Conservation (phyloP, 2,797 vertebrate species). For the Platalea minor region DNA sequence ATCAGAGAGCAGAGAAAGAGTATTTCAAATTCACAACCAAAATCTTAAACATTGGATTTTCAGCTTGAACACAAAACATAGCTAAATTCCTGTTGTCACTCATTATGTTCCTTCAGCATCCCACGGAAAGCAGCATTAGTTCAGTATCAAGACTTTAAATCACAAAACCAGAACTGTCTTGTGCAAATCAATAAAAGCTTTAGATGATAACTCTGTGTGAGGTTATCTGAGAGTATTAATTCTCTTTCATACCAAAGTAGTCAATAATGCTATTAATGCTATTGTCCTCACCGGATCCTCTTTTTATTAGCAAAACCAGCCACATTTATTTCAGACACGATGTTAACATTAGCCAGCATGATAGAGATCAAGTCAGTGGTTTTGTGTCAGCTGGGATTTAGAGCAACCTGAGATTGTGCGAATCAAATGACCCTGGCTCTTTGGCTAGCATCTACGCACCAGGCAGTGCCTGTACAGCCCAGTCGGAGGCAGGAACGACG, state of each 20-base stretch:
- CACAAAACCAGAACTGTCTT: slow-evolving; percentile 12
- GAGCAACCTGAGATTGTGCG: background rate
- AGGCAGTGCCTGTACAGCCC: background rate
- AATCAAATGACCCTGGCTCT: background rate
- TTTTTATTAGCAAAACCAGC: slow-evolving; percentile 44
- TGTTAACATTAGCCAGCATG: slow-evolving; percentile 1
- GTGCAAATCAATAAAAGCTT: slow-evolving; percentile 51
- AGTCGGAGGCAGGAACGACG: background rate
- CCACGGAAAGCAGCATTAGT: background rate
- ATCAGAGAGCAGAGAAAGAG: background rate
- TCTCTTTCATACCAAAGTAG: background rate
- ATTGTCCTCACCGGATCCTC: background rate
- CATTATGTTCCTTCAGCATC: background rate
- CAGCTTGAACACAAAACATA: slow-evolving; percentile 1
- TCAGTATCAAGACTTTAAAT: slow-evolving; percentile 6
- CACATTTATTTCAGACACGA: slow-evolving; percentile 19
- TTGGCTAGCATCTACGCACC: background rate
- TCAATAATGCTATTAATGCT: slow-evolving; percentile 30
- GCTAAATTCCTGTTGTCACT: background rate
- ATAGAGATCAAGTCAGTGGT: background rate
- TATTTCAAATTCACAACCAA: background rate
- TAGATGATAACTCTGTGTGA: slow-evolving; percentile 21
- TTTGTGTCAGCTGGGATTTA: background rate
- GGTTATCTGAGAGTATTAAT: slow-evolving; percentile 25
- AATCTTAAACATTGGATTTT: background rate